Evolutionary conservation across 2,797 vertebrate species (phyloP).

Genomic region (Pipistrellus nathusii): DNA sequence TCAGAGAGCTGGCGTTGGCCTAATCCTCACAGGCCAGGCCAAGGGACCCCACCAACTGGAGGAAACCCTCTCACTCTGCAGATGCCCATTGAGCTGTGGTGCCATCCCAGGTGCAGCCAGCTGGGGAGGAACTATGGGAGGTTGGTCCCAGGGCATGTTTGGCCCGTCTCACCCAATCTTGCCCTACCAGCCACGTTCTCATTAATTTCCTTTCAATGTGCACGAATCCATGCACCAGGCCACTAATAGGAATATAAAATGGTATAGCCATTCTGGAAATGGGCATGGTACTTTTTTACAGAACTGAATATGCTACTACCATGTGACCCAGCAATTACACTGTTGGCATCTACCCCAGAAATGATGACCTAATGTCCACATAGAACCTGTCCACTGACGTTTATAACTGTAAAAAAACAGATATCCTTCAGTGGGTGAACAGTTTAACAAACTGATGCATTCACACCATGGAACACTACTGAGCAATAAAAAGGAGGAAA

Average conservation of each 20-base stretch:
- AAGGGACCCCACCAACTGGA: too few species aligned
- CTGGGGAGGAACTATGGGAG: too few species aligned
- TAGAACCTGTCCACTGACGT: not conserved
- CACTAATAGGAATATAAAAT: not conserved
- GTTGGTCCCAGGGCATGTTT: too few species aligned
- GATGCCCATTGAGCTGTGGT: too few species aligned
- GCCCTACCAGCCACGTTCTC: too few species aligned
- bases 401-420: not conserved
- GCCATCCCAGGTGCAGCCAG: too few species aligned
- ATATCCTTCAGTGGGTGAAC: not conserved
- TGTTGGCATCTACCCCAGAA: not conserved
- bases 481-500: not conserved
- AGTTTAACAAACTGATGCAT: not conserved
- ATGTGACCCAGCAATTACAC: not conserved
- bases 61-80: too few species aligned
- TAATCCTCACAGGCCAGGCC: too few species aligned
- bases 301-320: not conserved
- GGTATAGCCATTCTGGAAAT: not conserved
- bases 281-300: not conserved
- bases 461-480: not conserved
- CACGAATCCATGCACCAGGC: too few species aligned
- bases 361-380: not conserved
- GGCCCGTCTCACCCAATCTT: too few species aligned
- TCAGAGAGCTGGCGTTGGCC: too few species aligned
- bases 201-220: too few species aligned